Conservation (phyloP, 2,888 invertebrate genomes). For the Trisateles emortualis region DNA sequence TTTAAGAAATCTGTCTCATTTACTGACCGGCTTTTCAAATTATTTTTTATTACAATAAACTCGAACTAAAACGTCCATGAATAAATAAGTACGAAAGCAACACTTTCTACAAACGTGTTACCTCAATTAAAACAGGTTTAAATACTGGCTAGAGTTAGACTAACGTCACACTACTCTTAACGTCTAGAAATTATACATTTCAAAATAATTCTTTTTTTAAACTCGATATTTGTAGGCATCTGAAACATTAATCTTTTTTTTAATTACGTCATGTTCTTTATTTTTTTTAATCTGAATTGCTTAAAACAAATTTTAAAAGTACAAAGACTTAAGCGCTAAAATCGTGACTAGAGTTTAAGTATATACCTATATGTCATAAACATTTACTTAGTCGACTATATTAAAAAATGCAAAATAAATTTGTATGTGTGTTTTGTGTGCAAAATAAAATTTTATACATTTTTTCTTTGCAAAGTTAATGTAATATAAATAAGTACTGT, state of each 20-base stretch:
- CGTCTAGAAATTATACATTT: constrained; percentile 14
- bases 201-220: neutral
- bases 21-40: neutral
- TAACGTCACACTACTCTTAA: constrained; percentile 24
- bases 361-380: constrained; percentile 14
- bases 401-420: neutral
- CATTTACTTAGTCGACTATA: constrained; percentile 22
- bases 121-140: constrained; percentile 47
- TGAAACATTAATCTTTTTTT: too few species aligned
- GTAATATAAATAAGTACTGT: constrained; percentile 6
- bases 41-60: neutral
- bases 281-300: too few species aligned
- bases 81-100: constrained; percentile 36
- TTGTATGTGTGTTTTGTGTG: too few species aligned
- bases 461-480: too few species aligned
- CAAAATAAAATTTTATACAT: too few species aligned
- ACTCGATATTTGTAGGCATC: too few species aligned
- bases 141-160: constrained; percentile 32
- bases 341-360: constrained; percentile 16
- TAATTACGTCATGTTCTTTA: neutral
- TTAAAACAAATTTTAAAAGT: too few species aligned
- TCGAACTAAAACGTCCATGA: constrained; percentile 2
- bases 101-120: constrained; percentile 55
- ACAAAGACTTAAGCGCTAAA: constrained; percentile 19
- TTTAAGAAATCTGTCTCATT: too few species aligned